Percentiles rank a stretch among this genome's conserved stretches.
Conservation (phyloP, 64 coral and sea anemone genomes). For the Astreopora myriophthalma region DNA sequence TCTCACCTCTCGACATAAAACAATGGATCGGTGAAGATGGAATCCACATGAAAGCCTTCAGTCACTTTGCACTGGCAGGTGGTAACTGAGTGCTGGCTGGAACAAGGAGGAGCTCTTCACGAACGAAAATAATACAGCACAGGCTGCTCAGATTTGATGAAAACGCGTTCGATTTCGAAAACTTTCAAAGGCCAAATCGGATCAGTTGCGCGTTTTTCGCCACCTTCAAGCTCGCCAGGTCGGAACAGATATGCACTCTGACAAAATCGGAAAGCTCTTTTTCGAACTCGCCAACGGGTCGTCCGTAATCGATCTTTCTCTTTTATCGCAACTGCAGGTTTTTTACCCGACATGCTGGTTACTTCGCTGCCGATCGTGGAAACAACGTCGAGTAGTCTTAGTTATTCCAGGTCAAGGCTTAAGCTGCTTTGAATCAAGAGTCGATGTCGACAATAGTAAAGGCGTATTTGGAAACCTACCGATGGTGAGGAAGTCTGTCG, state of each 20-base stretch:
- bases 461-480: no score
- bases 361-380: slow-evolving; percentile 9
- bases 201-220: neutral
- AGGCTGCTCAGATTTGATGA: neutral
- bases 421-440: no score
- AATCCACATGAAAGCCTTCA: neutral
- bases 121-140: slow-evolving; percentile 3
- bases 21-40: neutral
- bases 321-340: slow-evolving; percentile 14
- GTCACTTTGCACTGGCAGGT: neutral
- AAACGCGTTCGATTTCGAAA: neutral
- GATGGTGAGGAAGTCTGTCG: no score
- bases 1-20: neutral
- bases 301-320: neutral
- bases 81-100: neutral
- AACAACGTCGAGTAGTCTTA: slow-evolving; percentile 8
- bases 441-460: no score
- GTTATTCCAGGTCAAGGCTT: no score
- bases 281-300: slow-evolving; percentile 46
- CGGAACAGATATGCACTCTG: neutral
- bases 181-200: neutral
- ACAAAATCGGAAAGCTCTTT: neutral
- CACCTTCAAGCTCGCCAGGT: slow-evolving; percentile 30
- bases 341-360: neutral
- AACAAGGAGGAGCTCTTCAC: neutral